A percentile compares a stretch with the other conserved stretches of the same genome.
Conservation (phyloP, 1,140 invertebrate species). For the Drosophila tristis region DNA sequence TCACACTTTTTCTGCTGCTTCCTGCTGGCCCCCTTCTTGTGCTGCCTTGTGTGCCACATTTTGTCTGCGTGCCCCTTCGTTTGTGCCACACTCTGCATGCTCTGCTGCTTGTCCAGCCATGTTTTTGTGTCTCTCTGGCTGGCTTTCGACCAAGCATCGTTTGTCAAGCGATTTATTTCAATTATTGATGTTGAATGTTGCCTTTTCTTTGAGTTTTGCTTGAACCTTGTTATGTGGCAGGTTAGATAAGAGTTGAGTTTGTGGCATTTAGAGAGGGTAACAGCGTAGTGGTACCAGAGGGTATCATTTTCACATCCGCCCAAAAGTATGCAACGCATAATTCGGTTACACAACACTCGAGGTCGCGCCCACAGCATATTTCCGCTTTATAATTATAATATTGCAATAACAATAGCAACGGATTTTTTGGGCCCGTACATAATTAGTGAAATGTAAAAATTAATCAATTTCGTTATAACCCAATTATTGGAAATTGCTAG, state of each 20-base stretch:
- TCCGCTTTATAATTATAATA: conserved; percentile 52
- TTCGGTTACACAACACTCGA: no score
- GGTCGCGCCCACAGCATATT: conserved; percentile 37
- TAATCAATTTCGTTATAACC: conserved; percentile 66
- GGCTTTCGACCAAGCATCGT: conserved; percentile 42
- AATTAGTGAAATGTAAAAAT: conserved; percentile 66
- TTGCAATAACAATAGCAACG: conserved; percentile 50
- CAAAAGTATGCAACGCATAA: conserved; percentile 21
- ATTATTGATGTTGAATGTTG: conserved; percentile 61
- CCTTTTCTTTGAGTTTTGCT: conserved; percentile 9
- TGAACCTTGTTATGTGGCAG: conserved; percentile 8
- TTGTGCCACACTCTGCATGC: conserved; percentile 5
- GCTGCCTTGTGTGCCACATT: conserved; percentile 19
- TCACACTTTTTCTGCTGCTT: not conserved
- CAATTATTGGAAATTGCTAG: conserved; percentile 63
- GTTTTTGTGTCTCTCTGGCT: conserved; percentile 37
- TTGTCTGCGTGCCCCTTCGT: not conserved
- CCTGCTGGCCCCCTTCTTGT: conserved; percentile 7
- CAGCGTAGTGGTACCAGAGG: no score
- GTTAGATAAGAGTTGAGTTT: conserved; percentile 35
- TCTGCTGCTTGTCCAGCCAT: not conserved
- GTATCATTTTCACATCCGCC: conserved; percentile 12
- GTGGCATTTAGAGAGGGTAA: not conserved
- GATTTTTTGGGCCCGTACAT: conserved; percentile 38
- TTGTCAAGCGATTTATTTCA: conserved; percentile 80